Conservation (phyloP, 1,140 invertebrate species). For the Saxidomus purpurata region DNA sequence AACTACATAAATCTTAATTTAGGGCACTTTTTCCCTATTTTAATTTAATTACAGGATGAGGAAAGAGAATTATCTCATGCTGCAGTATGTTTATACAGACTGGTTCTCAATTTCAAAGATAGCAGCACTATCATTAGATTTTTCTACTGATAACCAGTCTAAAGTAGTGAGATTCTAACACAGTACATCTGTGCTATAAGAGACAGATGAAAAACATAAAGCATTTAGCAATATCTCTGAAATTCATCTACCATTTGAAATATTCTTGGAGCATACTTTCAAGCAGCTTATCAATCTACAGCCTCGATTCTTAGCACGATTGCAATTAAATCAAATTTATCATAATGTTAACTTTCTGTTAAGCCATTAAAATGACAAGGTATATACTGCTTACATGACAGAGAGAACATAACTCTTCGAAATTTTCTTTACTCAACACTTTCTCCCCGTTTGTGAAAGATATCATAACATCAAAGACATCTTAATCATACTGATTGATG, state of each 20-base stretch:
- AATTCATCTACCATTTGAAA: constrained; percentile 37
- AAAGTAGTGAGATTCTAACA: constrained; percentile 34
- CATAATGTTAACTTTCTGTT: constrained; percentile 44
- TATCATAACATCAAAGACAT: too few relatives aligned
- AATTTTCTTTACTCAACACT: neutral
- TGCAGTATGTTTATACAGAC: constrained; percentile 33
- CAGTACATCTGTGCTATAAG: constrained; percentile 27
- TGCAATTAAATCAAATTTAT: constrained; percentile 44
- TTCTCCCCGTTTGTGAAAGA: neutral
- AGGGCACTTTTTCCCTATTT: constrained; percentile 27
- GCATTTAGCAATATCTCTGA: constrained; percentile 42
- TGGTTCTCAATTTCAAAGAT: constrained; percentile 52
- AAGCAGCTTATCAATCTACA: neutral
- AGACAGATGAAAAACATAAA: constrained; percentile 2
- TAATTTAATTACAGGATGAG: constrained; percentile 42
- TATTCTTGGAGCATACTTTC: constrained; percentile 26
- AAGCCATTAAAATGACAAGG: constrained; percentile 29
- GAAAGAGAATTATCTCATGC: constrained; percentile 3
- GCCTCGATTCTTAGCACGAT: constrained; percentile 4
- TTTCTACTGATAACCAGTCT: constrained; percentile 39
- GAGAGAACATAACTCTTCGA: constrained; percentile 11
- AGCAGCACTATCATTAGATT: constrained; percentile 33
- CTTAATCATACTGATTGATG: too few relatives aligned
- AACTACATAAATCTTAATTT: constrained; percentile 49
- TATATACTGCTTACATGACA: constrained; percentile 24